A percentile compares a stretch with the other conserved stretches of the same genome.
phyloP scores from a whole-genome alignment of 2,113 vertebrate genomes.

The Alces alces region DNA sequence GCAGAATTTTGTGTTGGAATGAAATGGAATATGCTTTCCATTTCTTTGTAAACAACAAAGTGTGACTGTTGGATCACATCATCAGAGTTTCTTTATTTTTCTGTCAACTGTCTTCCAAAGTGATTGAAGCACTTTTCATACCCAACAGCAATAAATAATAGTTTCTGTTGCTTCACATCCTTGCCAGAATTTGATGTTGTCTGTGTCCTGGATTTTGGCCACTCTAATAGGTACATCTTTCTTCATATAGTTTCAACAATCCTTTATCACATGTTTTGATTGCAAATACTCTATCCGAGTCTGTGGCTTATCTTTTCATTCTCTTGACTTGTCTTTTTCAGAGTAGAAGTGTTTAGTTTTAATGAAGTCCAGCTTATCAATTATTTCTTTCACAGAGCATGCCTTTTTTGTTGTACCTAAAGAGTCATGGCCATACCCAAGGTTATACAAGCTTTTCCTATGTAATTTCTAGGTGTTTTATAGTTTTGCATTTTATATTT shows the following conservation, averaged over 20 bases:
- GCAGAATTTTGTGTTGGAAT: not conserved
- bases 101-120: not conserved
- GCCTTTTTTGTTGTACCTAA: not conserved
- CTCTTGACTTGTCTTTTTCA: not conserved
- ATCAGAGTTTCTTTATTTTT: not conserved
- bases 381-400: not conserved
- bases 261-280: not conserved
- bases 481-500: not conserved
- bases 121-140: not conserved
- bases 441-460: not conserved
- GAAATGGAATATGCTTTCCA: not conserved
- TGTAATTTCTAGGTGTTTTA: not conserved
- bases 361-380: not conserved
- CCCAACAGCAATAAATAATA: not conserved
- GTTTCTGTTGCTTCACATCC: not conserved
- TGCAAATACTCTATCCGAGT: not conserved
- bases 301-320: not conserved
- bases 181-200: not conserved
- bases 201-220: not conserved
- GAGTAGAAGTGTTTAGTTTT: not conserved
- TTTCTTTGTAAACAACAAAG: not conserved
- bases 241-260: not conserved
- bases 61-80: not conserved
- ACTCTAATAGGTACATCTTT: not conserved
- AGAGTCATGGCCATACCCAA: not conserved